Percentiles rank a stretch among this genome's conserved stretches.
phyloP scores from a whole-genome alignment of 2,888 invertebrate genomes.

The Odontomyia ornata region DNA sequence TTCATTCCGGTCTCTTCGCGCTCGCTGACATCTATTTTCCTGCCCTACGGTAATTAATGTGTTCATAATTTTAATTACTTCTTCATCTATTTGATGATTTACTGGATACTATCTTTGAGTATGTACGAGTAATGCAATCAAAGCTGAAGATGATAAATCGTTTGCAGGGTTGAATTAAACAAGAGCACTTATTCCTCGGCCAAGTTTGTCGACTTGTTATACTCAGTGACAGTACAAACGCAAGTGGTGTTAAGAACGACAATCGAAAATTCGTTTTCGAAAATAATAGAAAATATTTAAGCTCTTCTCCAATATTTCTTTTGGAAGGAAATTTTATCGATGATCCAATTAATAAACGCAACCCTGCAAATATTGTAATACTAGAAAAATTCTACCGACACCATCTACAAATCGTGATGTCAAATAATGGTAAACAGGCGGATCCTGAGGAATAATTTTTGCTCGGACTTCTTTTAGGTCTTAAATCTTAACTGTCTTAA shows the following conservation, averaged over 20 bases:
- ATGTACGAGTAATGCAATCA: not conserved
- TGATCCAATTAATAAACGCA: too few relatives aligned
- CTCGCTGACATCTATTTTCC: constrained; percentile 42
- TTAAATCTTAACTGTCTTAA: constrained; percentile 41
- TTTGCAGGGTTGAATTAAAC: not conserved
- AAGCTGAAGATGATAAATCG: not conserved
- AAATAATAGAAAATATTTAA: too few relatives aligned
- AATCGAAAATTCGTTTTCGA: too few relatives aligned
- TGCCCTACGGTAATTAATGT: constrained; percentile 44
- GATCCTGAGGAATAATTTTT: constrained; percentile 22
- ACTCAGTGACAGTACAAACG: too few relatives aligned
- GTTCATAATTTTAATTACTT: constrained; percentile 45
- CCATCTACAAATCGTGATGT: constrained; percentile 27
- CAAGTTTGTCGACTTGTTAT: too few relatives aligned
- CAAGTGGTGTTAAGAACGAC: too few relatives aligned
- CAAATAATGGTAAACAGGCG: constrained; percentile 39
- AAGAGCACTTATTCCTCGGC: too few relatives aligned
- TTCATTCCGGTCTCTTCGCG: not conserved
- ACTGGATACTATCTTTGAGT: constrained; percentile 24
- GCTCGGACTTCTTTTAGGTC: constrained; percentile 1
- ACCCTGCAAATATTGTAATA: too few relatives aligned
- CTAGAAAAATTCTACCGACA: not conserved
- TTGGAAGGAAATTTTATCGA: too few relatives aligned
- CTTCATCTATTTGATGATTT: constrained; percentile 43
- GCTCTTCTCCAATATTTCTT: too few relatives aligned